Percentiles rank a stretch among this genome's conserved stretches.
phyloP scores from a whole-genome alignment of 2,888 invertebrate species.

The Ceramica pisi region DNA sequence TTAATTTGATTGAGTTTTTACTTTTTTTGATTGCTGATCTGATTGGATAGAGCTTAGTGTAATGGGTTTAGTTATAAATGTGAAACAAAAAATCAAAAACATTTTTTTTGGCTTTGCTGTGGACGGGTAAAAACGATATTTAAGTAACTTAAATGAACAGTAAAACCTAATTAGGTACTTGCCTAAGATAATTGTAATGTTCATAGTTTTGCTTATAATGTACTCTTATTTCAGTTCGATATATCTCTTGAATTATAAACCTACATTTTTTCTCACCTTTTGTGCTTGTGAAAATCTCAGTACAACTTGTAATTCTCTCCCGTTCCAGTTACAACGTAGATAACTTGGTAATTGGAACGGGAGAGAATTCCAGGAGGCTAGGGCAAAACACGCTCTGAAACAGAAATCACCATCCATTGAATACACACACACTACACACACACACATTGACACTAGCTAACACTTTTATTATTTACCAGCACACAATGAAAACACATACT shows the following conservation, averaged over 20 bases:
- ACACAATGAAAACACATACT: constrained; percentile 11
- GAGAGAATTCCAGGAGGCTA: too few species aligned
- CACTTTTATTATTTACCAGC: constrained; percentile 13
- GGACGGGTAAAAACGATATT: too few species aligned
- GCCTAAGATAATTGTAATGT: too few species aligned
- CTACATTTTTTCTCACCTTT: not conserved
- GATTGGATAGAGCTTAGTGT: constrained; percentile 40
- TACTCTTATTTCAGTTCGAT: too few species aligned
- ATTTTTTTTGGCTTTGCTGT: too few species aligned
- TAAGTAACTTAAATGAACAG: too few species aligned
- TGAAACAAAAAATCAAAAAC: too few species aligned
- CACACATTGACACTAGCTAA: not conserved
- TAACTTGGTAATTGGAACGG: too few species aligned
- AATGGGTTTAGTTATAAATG: constrained; percentile 20
- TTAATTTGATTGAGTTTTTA: constrained; percentile 64
- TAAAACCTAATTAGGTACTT: too few species aligned
- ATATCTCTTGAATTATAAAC: not conserved
- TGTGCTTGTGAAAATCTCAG: not conserved
- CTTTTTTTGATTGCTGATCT: constrained; percentile 57
- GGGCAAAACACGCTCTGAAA: not conserved
- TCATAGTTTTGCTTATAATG: too few species aligned
- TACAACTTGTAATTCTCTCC: not conserved
- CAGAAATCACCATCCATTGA: not conserved
- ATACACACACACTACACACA: too few species aligned
- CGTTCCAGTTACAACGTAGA: not conserved